Percentiles rank a stretch among this genome's conserved stretches.
Evolutionary conservation across 2,113 vertebrate genomes (phyloP).

Genomic region (Phalacrocorax brasilianus): DNA sequence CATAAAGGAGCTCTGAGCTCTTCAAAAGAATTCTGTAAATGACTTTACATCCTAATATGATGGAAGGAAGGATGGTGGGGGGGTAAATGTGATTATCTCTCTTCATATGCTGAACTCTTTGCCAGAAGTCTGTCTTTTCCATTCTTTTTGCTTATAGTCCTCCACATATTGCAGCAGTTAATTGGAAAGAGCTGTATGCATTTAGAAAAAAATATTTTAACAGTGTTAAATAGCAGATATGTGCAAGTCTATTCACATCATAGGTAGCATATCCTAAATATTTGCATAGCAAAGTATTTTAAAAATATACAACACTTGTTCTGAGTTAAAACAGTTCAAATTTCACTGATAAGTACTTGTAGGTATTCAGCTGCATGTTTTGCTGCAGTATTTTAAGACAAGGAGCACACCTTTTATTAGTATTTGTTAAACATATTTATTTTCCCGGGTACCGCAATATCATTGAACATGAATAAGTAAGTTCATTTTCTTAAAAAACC

Average conservation of each 20-base stretch:
- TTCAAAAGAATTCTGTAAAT: background rate
- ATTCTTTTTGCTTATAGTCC: background rate
- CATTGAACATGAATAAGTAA: background rate
- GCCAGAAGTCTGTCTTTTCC: background rate
- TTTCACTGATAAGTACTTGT: background rate
- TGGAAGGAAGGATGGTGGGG: background rate
- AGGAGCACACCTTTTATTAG: fast-evolving
- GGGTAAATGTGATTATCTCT: background rate
- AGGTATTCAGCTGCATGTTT: background rate
- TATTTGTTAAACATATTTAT: background rate
- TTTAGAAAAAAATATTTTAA: background rate
- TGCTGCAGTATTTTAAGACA: background rate
- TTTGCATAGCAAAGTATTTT: background rate
- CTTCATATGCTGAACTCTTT: background rate
- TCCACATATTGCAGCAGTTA: background rate
- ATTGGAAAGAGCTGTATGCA: background rate
- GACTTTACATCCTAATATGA: background rate
- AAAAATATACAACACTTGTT: background rate
- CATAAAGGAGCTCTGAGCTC: background rate
- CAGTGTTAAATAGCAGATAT: background rate
- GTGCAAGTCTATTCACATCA: background rate
- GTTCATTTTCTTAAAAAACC: fast-evolving
- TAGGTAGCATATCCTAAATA: background rate
- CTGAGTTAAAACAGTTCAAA: background rate
- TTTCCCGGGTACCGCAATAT: background rate